Base-by-base conservation (phyloP, 2,888 invertebrate genomes). In the Patella caerulea region DNA sequence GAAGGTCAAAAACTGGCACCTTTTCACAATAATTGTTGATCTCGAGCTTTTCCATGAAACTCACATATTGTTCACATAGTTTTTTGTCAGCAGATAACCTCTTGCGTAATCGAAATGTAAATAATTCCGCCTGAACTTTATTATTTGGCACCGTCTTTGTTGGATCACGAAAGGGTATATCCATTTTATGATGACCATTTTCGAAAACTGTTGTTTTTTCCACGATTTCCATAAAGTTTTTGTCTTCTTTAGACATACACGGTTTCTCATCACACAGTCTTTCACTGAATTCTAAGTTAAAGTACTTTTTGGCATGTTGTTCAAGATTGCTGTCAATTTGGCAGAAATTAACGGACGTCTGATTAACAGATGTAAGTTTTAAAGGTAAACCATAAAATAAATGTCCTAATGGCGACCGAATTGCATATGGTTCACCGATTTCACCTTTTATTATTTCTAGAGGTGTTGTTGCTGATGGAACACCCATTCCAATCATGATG, bases 301-400 rank as follows among this genome's bases (percentile, higher is more conserved):
- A 81, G n/a, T 79, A 74, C 96, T 76, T 95, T 96, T 89, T 91
- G 94, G 95, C 29, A 93, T 97, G 85, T 97, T 96, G 92, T 95
- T 97, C 80, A 94, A 95, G 71, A 96, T 97, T 11, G 93, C 97
- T 75, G 96, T 96, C 9, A 14, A 77, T n/a, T 4, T 71, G 24
- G 2, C 73, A 53, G 55, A 75, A 80, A 45, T 80, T n/a, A 7
- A 59, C 59, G 1, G 75, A 52, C 0, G 24, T 19, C 19, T 56
- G 74, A 2, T 45, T 53, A 70, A 29, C 15, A 11, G 24, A 3
- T 19, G 12, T 29, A 15, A 9, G 65, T 17, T 19, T 19, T 24
- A 71, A 55, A 0, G 78, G 29, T 5, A 79, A 73, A 11, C 79
- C 81, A 73, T 79, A 79, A 9, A 79, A 55, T 14, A 74, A 34